Evolutionary conservation across 2,888 invertebrate species (phyloP).

Genomic region (Diloba caeruleocephala): DNA sequence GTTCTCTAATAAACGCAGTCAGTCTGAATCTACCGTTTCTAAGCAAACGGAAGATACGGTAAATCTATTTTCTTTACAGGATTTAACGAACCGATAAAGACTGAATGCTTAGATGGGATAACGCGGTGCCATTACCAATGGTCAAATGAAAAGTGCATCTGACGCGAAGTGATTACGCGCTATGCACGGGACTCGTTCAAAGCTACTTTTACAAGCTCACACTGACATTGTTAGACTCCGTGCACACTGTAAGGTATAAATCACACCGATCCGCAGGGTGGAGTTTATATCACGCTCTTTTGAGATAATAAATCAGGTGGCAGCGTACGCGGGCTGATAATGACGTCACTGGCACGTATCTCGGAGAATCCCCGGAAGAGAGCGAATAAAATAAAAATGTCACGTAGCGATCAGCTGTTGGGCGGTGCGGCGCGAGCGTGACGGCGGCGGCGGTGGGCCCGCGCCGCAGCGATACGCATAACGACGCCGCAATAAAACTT

Average conservation of each 20-base stretch:
- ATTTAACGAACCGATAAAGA: conserved; percentile 10
- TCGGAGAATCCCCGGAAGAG: conserved; percentile 88
- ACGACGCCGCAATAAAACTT: conserved; percentile 89
- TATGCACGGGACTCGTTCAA: conserved; percentile 42
- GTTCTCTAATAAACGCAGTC: conserved; percentile 10
- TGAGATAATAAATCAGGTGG: conserved; percentile 84
- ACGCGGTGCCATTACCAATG: conserved; percentile 37
- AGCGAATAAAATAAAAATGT: conserved; percentile 89
- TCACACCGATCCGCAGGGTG: conserved; percentile 71
- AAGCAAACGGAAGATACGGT: no score
- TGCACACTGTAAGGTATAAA: conserved; percentile 64
- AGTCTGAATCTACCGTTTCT: conserved; percentile 1
- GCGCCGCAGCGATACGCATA: conserved; percentile 85
- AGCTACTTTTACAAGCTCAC: conserved; percentile 60
- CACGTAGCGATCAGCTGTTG: conserved; percentile 89
- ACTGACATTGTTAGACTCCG: conserved; percentile 69
- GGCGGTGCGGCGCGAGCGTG: conserved; percentile 77
- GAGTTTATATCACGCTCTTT: conserved; percentile 71
- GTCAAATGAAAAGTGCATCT: conserved; percentile 55
- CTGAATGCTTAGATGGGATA: conserved; percentile 8
- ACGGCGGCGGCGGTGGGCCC: conserved; percentile 73
- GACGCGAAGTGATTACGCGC: conserved; percentile 47
- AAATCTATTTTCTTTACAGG: conserved; percentile 9
- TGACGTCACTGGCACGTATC: conserved; percentile 88
- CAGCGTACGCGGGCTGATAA: conserved; percentile 79